Percentiles rank a stretch among this genome's conserved stretches.
Conservation (phyloP, 1,140 invertebrate genomes). For the Leptinotarsa lineolata region DNA sequence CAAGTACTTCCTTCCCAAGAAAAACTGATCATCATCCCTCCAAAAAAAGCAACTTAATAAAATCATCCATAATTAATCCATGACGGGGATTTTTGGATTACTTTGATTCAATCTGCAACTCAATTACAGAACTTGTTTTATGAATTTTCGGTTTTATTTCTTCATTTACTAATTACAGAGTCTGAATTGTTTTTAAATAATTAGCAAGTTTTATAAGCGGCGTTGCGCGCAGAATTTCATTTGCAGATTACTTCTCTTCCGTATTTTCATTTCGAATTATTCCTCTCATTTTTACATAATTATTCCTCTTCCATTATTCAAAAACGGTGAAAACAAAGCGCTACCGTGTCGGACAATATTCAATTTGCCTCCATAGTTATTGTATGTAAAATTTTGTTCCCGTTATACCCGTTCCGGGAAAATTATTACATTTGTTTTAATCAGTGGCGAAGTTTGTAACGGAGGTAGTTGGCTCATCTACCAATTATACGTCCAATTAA, state of each 20-base stretch:
- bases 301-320: conserved; percentile 24
- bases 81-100: conserved; percentile 50
- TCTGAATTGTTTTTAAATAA: conserved; percentile 50
- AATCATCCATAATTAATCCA: conserved; percentile 45
- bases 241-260: conserved; percentile 37
- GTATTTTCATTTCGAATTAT: conserved; percentile 31
- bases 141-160: conserved; percentile 47
- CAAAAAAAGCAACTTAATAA: conserved; percentile 24
- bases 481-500: background rate
- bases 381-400: background rate
- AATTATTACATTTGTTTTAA: background rate
- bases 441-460: background rate
- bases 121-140: conserved; percentile 47
- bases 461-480: background rate
- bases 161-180: conserved; percentile 46
- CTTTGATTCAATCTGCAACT: conserved; percentile 47
- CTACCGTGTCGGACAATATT: background rate
- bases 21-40: background rate
- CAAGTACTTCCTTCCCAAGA: background rate
- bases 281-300: conserved; percentile 31
- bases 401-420: background rate
- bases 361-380: conserved; percentile 6
- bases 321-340: conserved; percentile 10
- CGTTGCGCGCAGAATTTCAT: conserved; percentile 38
- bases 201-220: conserved; percentile 41